Conservation (phyloP, 2,888 invertebrate species). For the Rhorus exstirpatorius region DNA sequence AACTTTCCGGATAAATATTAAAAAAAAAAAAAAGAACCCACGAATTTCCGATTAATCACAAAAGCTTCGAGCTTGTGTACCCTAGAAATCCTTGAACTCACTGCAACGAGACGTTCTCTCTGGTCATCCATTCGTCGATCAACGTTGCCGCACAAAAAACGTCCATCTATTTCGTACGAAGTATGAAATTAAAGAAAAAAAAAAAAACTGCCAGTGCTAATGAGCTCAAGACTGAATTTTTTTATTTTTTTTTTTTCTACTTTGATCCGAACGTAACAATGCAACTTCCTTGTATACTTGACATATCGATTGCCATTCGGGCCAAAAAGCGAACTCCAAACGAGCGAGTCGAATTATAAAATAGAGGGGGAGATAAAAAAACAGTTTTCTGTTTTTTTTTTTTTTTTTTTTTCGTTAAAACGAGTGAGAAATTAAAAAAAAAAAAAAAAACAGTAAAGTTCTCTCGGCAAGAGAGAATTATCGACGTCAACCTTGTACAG, state of each 20-base stretch:
- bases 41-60: not conserved
- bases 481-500: not conserved
- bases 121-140: not conserved
- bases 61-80: constrained; percentile 1
- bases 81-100: not conserved
- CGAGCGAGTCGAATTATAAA: not conserved
- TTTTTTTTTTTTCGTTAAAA: constrained; percentile 1
- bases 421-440: not conserved
- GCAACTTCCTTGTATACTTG: constrained; percentile 41
- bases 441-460: constrained; percentile 6
- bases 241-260: constrained; percentile 14
- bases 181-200: not conserved
- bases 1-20: no score
- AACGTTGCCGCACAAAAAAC: not conserved
- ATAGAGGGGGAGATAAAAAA: constrained; percentile 24
- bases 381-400: no score
- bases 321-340: constrained; percentile 21
- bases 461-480: constrained; percentile 9
- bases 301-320: constrained; percentile 54
- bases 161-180: not conserved
- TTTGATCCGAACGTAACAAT: constrained; percentile 4
- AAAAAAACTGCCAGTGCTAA: constrained; percentile 48
- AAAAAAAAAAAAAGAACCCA: no score
- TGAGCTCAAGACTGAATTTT: constrained; percentile 28
- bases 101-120: not conserved